Evolutionary conservation across 2,113 vertebrate species (phyloP).

Genomic region (Phalacrocorax aristotelis): DNA sequence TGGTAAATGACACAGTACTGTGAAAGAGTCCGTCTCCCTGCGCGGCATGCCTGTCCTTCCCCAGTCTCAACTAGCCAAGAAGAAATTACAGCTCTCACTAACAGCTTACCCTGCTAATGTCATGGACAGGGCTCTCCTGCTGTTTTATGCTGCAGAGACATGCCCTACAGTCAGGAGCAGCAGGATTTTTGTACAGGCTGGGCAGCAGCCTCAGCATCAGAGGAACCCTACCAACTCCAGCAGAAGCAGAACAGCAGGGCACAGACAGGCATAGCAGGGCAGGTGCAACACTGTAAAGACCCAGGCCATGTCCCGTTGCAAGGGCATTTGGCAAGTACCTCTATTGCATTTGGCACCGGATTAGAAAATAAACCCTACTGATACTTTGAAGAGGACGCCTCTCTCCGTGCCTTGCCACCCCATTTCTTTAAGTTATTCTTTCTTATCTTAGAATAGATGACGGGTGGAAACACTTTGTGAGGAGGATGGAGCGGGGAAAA

Average conservation of each 20-base stretch:
- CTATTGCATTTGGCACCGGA: background rate
- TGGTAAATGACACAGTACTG: background rate
- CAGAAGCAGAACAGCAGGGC: background rate
- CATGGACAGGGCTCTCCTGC: background rate
- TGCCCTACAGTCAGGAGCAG: background rate
- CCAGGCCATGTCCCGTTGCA: background rate
- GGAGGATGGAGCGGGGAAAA: background rate
- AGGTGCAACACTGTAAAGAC: background rate
- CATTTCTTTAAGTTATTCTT: background rate
- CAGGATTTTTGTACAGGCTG: background rate
- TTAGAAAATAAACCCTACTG: background rate
- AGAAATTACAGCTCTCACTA: background rate
- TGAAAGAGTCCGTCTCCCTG: background rate
- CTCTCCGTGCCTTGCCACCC: background rate
- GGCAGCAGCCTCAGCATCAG: background rate
- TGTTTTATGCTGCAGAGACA: accelerated
- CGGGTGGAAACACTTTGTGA: background rate
- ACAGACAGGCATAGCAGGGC: background rate
- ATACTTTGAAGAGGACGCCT: background rate
- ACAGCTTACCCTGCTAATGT: background rate
- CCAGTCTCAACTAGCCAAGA: background rate
- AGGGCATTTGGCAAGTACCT: background rate
- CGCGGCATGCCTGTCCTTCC: accelerated
- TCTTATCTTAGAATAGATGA: background rate
- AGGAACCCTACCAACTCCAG: background rate